Conservation (phyloP, 2,113 vertebrate genomes). For the Dipodomys ordii region DNA sequence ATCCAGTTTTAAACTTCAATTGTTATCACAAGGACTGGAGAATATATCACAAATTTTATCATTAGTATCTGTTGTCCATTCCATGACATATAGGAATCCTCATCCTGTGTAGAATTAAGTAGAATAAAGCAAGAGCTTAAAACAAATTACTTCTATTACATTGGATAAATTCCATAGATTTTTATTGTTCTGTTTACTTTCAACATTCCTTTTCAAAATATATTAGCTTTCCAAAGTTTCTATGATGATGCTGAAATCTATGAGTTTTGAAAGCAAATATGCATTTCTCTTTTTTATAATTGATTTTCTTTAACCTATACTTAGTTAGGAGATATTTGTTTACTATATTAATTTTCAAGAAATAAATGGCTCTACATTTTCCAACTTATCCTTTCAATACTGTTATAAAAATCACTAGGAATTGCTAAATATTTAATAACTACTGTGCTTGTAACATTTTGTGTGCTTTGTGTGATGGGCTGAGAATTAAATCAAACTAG, state of each 20-base stretch:
- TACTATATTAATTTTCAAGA: background rate
- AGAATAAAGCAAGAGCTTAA: background rate
- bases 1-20: background rate
- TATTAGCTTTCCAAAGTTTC: background rate
- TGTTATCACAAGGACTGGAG: background rate
- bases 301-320: background rate
- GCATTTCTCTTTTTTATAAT: background rate
- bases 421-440: background rate
- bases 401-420: background rate
- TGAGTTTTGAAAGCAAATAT: background rate
- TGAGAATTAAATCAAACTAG: too few relatives aligned
- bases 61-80: background rate
- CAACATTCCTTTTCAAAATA: background rate
- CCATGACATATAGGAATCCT: background rate
- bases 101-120: background rate
- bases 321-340: background rate
- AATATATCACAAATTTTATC: background rate
- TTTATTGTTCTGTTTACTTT: background rate
- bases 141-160: background rate
- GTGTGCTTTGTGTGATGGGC: background rate
- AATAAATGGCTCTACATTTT: background rate
- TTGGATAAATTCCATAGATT: background rate
- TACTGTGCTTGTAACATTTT: background rate
- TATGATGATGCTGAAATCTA: background rate
- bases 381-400: background rate